Conservation (phyloP, 1,140 invertebrate species). For the Scaptomyza montana region DNA sequence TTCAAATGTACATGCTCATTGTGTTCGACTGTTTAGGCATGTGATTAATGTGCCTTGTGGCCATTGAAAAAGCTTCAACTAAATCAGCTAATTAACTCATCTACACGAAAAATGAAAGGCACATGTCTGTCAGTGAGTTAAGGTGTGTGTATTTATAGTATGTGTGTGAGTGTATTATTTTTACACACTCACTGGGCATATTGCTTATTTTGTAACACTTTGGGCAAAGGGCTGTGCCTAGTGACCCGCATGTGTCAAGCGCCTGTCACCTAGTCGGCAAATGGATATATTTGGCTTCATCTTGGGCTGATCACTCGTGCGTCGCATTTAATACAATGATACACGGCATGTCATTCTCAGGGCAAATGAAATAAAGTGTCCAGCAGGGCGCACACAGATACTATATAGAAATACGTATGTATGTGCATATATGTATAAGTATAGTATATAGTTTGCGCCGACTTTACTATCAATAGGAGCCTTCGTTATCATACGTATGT, state of each 20-base stretch:
- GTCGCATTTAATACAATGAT: slow-evolving; percentile 60
- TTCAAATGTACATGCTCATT: slow-evolving; percentile 29
- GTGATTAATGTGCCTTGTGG: slow-evolving; percentile 67
- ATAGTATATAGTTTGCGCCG: slow-evolving; percentile 12
- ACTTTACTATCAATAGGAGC: slow-evolving; percentile 24
- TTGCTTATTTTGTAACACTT: slow-evolving; percentile 48
- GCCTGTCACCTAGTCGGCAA: slow-evolving; percentile 56
- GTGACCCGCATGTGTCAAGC: slow-evolving; percentile 70
- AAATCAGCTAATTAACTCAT: slow-evolving; percentile 80
- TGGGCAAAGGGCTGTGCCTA: slow-evolving; percentile 39
- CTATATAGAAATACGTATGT: background rate
- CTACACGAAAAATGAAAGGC: slow-evolving; percentile 49
- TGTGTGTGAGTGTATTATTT: slow-evolving; percentile 6
- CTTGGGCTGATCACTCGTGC: slow-evolving; percentile 59
- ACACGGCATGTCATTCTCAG: slow-evolving; percentile 20
- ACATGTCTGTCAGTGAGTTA: background rate
- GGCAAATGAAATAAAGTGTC: slow-evolving; percentile 54
- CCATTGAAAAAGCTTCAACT: slow-evolving; percentile 54
- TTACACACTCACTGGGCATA: slow-evolving; percentile 25
- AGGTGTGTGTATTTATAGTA: too few relatives aligned
- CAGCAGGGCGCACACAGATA: slow-evolving; percentile 4
- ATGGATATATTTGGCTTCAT: slow-evolving; percentile 24
- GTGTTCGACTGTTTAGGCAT: slow-evolving; percentile 10
- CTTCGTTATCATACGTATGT: background rate
- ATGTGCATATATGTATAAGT: background rate